A percentile compares a stretch with the other conserved stretches of the same genome.
Conservation (phyloP, 1,140 invertebrate genomes). For the Drosophila setifemur region DNA sequence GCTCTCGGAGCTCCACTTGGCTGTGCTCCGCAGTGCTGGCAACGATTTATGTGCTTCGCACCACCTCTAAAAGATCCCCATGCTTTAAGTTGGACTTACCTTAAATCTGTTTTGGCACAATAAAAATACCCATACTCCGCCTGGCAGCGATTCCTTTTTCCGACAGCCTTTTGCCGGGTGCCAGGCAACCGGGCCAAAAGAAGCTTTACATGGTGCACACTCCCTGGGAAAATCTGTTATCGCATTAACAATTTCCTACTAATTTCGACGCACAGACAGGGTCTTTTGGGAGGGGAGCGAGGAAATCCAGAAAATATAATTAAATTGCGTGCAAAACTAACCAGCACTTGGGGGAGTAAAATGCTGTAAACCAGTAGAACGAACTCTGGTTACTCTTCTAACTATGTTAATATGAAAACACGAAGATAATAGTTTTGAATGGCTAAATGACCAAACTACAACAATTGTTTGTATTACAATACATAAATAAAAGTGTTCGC, state of each 20-base stretch:
- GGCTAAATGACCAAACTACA: too few relatives aligned
- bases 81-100: slow-evolving; percentile 38
- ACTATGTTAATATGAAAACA: background rate
- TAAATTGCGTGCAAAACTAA: slow-evolving; percentile 75
- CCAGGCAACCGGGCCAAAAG: slow-evolving; percentile 31
- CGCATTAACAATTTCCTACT: slow-evolving; percentile 79
- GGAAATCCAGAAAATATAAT: slow-evolving; percentile 63
- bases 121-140: slow-evolving; percentile 37
- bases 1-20: slow-evolving; percentile 27
- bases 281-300: slow-evolving; percentile 3
- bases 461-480: too few relatives aligned
- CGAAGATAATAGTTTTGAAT: too few relatives aligned
- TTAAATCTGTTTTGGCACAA: slow-evolving; percentile 65
- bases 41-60: slow-evolving; percentile 61
- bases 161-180: slow-evolving; percentile 3
- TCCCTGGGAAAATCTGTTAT: slow-evolving; percentile 60
- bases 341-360: slow-evolving; percentile 11
- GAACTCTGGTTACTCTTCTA: slow-evolving; percentile 4
- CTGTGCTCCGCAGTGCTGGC: slow-evolving; percentile 19
- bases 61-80: background rate
- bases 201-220: slow-evolving; percentile 44
- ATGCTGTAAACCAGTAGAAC: too few relatives aligned
- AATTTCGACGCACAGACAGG: slow-evolving; percentile 53
- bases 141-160: slow-evolving; percentile 2
- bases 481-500: too few relatives aligned